A percentile compares a stretch with the other conserved stretches of the same genome.
Conservation (phyloP, 2,888 invertebrate genomes). For the Drosophila paranaensis region DNA sequence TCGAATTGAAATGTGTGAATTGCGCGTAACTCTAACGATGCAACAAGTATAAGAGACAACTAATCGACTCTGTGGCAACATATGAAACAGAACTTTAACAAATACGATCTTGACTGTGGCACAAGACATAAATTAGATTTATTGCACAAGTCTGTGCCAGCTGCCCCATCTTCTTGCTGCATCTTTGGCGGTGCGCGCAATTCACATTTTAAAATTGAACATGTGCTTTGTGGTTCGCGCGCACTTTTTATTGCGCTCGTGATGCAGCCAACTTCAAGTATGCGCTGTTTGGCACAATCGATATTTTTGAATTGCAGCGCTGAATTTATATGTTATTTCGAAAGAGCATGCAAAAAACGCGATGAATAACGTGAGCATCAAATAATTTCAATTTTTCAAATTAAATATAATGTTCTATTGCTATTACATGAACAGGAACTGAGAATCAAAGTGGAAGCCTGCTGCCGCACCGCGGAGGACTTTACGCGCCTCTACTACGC, state of each 20-base stretch:
- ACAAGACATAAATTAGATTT: no score
- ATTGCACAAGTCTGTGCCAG: no score
- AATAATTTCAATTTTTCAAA: background rate
- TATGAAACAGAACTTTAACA: no score
- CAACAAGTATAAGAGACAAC: no score
- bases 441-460: slow-evolving; percentile 90
- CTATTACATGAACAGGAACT: slow-evolving; percentile 84
- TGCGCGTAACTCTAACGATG: no score
- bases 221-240: background rate
- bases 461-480: slow-evolving; percentile 94
- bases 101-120: no score
- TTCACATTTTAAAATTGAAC: no score
- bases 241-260: background rate
- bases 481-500: slow-evolving; percentile 96
- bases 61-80: no score
- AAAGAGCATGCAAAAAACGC: background rate
- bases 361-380: slow-evolving; percentile 39
- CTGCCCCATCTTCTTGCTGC: no score
- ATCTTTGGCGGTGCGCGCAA: no score
- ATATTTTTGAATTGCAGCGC: slow-evolving; percentile 12
- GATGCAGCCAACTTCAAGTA: slow-evolving; percentile 15
- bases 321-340: slow-evolving; percentile 9
- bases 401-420: background rate
- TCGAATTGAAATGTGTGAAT: background rate
- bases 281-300: background rate